Evolutionary conservation across 2,888 invertebrate species (phyloP), one percentile per base, ranked within the genome.

Genomic region (Nymphalis urticae): DNA sequence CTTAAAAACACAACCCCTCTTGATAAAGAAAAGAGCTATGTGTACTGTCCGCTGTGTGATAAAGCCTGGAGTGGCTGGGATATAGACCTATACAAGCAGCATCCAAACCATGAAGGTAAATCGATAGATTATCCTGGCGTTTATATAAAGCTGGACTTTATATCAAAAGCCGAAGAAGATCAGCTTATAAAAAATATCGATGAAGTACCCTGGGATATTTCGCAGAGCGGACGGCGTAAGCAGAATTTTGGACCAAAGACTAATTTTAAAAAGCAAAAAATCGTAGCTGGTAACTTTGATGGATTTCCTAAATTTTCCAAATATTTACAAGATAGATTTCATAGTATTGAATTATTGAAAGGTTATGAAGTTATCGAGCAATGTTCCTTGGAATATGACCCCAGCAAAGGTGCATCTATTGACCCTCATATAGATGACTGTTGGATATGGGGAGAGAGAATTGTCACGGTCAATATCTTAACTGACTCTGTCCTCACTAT

Each of bases 241-340:
- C 99, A 99, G 94, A 99, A 99, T 87, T 99, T 95, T 88, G 99
- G 99, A 0, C 99, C 99, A 0, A 99, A 98, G 90, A 98, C 98
- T 13, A 99, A 99, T 88, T 99, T 99, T 85, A 99, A 98, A 84
- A 98, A 97, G 86, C 95, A 95, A 77, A 98, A 97, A 86, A 87
- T 98, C 9, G 95, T 94, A 71, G 77, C 94, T 21, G 97, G 96
- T 0, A 86, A 92, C n/a, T 99, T 99, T 83, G 88, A 93, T 54
- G 98, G 99, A 0, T 97, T 98, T 87, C 99, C 99, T 0, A 83
- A 85, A 27, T 96, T 94, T 83, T 96, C 97, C 0, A 94, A 95
- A 80, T 96, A 95, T 83, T 89, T 98, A 60, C 97, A 98, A 82
- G 94, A 96, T 0, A 95, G 95, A 81, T 96, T 99, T 79, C 79